Evolutionary conservation across 2,113 vertebrate genomes (phyloP).

Genomic region (Onychorhynchus coronatus): DNA sequence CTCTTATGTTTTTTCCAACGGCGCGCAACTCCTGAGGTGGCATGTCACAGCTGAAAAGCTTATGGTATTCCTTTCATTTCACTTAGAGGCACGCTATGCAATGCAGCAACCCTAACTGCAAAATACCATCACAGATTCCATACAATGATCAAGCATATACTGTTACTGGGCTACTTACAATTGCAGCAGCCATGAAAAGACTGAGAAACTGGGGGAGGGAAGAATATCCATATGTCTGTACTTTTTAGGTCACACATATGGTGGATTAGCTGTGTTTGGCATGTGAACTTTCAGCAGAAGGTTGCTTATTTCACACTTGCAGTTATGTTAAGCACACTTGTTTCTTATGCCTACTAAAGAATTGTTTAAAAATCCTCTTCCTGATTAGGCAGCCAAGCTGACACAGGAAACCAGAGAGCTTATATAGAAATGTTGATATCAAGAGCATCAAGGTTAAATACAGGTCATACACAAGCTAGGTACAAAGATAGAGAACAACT

Average conservation of each 20-base stretch:
- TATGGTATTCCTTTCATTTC: constrained; percentile 1
- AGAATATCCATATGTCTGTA: neutral
- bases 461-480: neutral
- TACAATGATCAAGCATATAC: neutral
- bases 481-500: neutral
- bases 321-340: neutral
- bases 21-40: neutral
- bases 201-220: constrained; percentile 16
- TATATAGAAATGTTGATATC: neutral
- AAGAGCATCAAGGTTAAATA: neutral
- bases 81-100: neutral
- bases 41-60: constrained; percentile 26
- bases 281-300: constrained; percentile 20
- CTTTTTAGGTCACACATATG: constrained; percentile 37
- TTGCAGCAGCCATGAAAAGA: neutral
- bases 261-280: constrained; percentile 10
- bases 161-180: neutral
- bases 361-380: constrained; percentile 4
- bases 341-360: neutral
- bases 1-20: neutral
- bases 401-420: neutral
- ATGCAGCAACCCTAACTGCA: neutral
- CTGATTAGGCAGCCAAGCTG: neutral
- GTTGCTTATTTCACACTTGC: constrained; percentile 1
- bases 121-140: constrained; percentile 29